Evolutionary conservation across 2,113 vertebrate species (phyloP).

Genomic region (Pitta sordida): DNA sequence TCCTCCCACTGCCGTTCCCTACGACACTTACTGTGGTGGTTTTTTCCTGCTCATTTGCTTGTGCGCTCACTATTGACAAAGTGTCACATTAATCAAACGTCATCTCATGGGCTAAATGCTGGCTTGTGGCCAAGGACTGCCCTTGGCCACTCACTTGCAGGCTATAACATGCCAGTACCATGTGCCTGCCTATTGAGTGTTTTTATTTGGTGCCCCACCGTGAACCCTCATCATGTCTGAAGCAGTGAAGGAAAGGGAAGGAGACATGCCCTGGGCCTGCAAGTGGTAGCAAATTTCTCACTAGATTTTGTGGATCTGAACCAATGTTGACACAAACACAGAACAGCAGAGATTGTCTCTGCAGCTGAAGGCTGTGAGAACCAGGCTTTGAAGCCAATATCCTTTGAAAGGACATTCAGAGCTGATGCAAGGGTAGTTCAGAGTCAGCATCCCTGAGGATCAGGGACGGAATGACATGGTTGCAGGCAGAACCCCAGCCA

Average conservation of each 20-base stretch:
- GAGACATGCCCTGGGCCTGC: not conserved
- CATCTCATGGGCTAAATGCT: not conserved
- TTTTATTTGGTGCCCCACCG: not conserved
- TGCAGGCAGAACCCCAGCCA: not conserved
- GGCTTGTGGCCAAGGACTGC: not conserved
- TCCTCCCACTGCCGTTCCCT: not conserved
- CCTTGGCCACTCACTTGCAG: not conserved
- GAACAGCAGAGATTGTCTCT: not conserved
- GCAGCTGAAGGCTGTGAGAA: not conserved
- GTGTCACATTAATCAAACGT: not conserved
- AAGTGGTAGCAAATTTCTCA: not conserved
- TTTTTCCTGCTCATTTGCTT: not conserved
- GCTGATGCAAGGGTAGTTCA: not conserved
- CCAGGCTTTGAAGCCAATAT: not conserved
- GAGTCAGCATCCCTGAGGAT: not conserved
- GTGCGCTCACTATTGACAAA: not conserved
- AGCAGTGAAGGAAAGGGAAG: not conserved
- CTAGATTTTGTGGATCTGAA: not conserved
- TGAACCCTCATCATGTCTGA: not conserved
- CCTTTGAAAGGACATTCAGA: not conserved
- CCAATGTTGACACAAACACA: not conserved
- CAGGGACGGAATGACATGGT: not conserved
- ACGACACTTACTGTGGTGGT: accelerated
- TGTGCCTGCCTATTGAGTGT: not conserved
- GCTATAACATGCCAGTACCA: accelerated